Percentiles rank a stretch among this genome's conserved stretches.
Evolutionary conservation across 2,888 invertebrate species (phyloP).

Genomic region (Volucella inanis): DNA sequence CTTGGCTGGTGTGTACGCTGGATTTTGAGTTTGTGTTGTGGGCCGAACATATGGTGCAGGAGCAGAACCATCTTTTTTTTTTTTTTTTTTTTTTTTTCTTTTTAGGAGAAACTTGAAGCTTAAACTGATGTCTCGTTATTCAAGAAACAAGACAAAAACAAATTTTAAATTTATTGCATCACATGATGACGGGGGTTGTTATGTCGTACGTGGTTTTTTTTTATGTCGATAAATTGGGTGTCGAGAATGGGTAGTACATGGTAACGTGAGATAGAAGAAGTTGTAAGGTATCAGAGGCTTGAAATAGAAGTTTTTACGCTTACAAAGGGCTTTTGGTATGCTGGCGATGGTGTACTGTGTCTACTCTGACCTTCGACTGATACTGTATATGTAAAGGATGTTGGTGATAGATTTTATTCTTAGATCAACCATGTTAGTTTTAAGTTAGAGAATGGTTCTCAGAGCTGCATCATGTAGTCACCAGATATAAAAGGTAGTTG

Average conservation of each 20-base stretch:
- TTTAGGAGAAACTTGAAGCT: constrained; percentile 34
- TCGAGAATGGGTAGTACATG: neutral
- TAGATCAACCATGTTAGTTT: too few species aligned
- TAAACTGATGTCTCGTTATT: constrained; percentile 36
- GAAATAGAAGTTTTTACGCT: too few species aligned
- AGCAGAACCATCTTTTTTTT: constrained; percentile 27
- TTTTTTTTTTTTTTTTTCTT: too few species aligned
- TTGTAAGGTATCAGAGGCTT: too few species aligned
- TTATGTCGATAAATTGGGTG: neutral
- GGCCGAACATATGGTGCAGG: constrained; percentile 38
- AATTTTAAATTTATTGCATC: constrained; percentile 35
- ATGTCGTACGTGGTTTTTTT: constrained; percentile 8
- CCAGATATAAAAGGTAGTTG: too few species aligned
- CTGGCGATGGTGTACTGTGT: too few species aligned
- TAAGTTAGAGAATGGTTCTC: too few species aligned
- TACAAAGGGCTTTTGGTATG: too few species aligned
- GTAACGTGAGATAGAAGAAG: neutral
- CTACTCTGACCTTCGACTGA: too few species aligned
- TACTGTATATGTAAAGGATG: too few species aligned
- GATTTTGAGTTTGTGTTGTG: constrained; percentile 23
- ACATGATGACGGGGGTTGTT: constrained; percentile 7
- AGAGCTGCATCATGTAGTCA: too few species aligned
- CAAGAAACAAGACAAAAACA: constrained; percentile 24
- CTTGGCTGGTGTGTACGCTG: constrained; percentile 32
- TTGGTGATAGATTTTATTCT: too few species aligned